Evolutionary conservation across 2,888 invertebrate species (phyloP), one percentile per base, ranked within the genome.

Genomic region (Meteorus colon): DNA sequence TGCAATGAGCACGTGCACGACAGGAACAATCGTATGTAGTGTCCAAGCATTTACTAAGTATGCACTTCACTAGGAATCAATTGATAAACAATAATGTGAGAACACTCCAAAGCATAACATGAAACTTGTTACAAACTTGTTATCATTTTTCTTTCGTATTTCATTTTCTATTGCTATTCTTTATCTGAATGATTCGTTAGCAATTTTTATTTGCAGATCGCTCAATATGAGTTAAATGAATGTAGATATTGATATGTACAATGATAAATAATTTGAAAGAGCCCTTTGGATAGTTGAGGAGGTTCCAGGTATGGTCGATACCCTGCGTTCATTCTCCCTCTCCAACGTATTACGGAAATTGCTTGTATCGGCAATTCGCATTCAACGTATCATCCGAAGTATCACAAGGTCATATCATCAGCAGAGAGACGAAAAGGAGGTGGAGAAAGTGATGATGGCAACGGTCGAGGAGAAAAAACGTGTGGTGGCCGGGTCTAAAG

Each of bases 401-500:
- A 62, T 76, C 41, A 73, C 63, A 45, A 63, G 45, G 67, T 69
- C 76, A 45, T 76, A 73, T 65, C 73, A 73, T 66, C 69, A 73
- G 73, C 69, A 76, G 73, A 76, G 51, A 69, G 41, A 69, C 73
- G 63, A 62, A 24, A 71, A 75, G 51, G 48, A 66, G 66, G 41
- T 63, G 69, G 48, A 45, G 48, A 68, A 76, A 55, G 67, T 71
- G 74, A 81, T 78, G 77, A 88, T 91, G 91, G 92, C 92, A 86
- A 92, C 94, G 92, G 93, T 94, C 91, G 94, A 94, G 89, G 92
- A 94, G 83, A 93, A 92, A 89, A 93, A 92, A 86, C 91, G 92
- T 84, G 87, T 91, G 83, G 87, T 91, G 83, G 92, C 92, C 88
- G 95, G 96, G 90, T 93, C 94, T 84, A 96, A 96, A 92, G 96